phyloP scores from a whole-genome alignment of 1,140 invertebrate species.

The Idris sp. region DNA sequence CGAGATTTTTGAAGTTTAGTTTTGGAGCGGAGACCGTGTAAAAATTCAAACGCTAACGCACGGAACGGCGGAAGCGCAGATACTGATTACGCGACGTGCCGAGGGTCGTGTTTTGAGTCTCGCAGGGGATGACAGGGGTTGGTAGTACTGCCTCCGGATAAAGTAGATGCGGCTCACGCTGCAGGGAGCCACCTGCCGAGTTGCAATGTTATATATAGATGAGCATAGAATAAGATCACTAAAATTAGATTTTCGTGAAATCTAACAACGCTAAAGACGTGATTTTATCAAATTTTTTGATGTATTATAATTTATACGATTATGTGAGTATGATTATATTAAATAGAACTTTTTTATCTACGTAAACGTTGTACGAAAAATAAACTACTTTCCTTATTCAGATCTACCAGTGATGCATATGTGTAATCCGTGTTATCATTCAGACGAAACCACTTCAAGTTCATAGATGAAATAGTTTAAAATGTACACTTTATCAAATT shows the following conservation, averaged over 20 bases:
- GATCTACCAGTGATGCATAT: no score
- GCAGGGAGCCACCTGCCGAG: constrained; percentile 57
- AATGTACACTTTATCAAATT: no score
- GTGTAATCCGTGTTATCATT: no score
- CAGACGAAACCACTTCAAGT: no score
- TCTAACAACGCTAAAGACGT: constrained; percentile 51
- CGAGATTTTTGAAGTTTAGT: neutral
- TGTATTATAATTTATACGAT: no score
- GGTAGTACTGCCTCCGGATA: constrained; percentile 41
- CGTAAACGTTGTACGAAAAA: no score
- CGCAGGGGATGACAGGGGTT: constrained; percentile 46
- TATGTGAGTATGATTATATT: no score
- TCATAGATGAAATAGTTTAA: no score
- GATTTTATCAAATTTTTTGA: constrained; percentile 25
- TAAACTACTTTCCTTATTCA: no score
- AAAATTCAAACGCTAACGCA: constrained; percentile 53
- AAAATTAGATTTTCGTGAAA: constrained; percentile 39
- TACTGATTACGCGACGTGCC: constrained; percentile 52
- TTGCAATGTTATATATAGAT: constrained; percentile 31
- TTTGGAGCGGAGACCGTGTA: constrained; percentile 15
- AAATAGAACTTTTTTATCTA: no score
- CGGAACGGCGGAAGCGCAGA: constrained; percentile 62
- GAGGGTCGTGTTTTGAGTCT: constrained; percentile 58
- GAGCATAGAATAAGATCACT: constrained; percentile 23
- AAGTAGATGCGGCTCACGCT: constrained; percentile 39